Evolutionary conservation across 2,888 invertebrate genomes (phyloP).

Genomic region (Pharmacophagus antenor): DNA sequence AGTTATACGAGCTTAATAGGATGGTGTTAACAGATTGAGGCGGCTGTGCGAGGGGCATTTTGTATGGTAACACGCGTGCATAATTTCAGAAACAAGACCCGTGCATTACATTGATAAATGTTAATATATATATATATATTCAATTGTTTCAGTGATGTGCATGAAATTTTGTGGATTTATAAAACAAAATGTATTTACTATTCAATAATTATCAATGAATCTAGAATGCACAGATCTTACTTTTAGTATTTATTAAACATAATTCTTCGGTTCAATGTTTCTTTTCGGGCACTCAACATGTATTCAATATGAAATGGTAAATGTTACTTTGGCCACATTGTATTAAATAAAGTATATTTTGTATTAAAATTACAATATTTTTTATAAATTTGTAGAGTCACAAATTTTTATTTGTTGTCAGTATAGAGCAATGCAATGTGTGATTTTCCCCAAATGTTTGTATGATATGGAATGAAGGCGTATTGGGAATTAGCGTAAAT

Average conservation of each 20-base stretch:
- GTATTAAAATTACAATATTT: too few relatives aligned
- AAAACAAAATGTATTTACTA: too few relatives aligned
- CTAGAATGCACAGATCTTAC: neutral
- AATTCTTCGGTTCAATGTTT: too few relatives aligned
- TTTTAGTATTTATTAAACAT: neutral
- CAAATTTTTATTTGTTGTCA: too few relatives aligned
- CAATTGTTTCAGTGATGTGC: neutral
- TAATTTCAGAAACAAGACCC: neutral
- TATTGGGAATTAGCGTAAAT: constrained; percentile 5
- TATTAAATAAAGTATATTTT: too few relatives aligned
- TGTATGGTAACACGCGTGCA: neutral
- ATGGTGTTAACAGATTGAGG: constrained; percentile 5
- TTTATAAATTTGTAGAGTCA: too few relatives aligned
- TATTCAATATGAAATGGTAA: too few relatives aligned
- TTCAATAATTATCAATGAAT: neutral
- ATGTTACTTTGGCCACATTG: too few relatives aligned
- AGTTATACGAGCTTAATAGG: constrained; percentile 21
- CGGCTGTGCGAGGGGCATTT: neutral
- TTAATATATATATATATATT: neutral
- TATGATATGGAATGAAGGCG: too few relatives aligned
- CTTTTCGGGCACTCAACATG: too few relatives aligned
- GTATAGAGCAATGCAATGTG: too few relatives aligned
- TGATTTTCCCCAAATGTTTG: neutral
- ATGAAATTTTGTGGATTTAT: neutral
- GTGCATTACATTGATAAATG: neutral